These are phyloP conservation scores for Heliconius sara DNA, from an alignment of 2,888 invertebrate species.

Conservation along the genomic window DNA sequence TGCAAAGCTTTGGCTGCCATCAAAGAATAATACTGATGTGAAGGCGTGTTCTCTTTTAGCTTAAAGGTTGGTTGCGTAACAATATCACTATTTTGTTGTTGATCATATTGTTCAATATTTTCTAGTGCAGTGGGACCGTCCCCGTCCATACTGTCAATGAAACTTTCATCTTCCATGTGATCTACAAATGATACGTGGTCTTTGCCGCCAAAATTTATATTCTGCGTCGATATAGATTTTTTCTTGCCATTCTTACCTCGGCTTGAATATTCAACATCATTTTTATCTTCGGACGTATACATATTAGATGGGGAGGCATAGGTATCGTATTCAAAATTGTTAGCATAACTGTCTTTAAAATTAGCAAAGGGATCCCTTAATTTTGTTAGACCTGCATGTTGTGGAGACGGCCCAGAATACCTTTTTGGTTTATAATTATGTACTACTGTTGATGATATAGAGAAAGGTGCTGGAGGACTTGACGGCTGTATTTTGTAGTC, in stretches of 20 bases:
- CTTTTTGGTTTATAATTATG: slow-evolving; percentile 72
- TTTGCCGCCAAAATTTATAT: slow-evolving; percentile 73
- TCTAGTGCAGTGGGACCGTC: slow-evolving; percentile 63
- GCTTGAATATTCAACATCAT: slow-evolving; percentile 54
- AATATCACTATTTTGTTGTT: slow-evolving; percentile 55
- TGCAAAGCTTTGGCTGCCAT: slow-evolving; percentile 71
- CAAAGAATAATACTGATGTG: slow-evolving; percentile 68
- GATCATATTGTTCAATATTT: slow-evolving; percentile 58
- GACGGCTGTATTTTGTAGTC: slow-evolving; percentile 63
- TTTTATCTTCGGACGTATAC: slow-evolving; percentile 61
- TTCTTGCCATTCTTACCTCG: slow-evolving; percentile 65
- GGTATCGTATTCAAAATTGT: slow-evolving; percentile 70
- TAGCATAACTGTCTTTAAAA: slow-evolving; percentile 66
- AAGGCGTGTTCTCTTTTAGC: slow-evolving; percentile 68
- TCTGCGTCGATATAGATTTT: slow-evolving; percentile 77
- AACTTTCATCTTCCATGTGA: slow-evolving; percentile 64
- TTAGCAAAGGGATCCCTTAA: slow-evolving; percentile 65
- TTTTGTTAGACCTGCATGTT: slow-evolving; percentile 58
- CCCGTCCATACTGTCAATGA: slow-evolving; percentile 50
- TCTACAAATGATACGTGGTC: slow-evolving; percentile 70
- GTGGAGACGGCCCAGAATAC: slow-evolving; percentile 53
- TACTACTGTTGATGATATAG: slow-evolving; percentile 69
- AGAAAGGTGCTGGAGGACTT: slow-evolving; percentile 65
- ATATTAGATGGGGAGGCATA: slow-evolving; percentile 70
- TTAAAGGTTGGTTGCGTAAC: slow-evolving; percentile 64